These are phyloP conservation scores for Dreissena polymorpha DNA, from an alignment of 1,140 invertebrate genomes.

Conservation along the genomic window DNA sequence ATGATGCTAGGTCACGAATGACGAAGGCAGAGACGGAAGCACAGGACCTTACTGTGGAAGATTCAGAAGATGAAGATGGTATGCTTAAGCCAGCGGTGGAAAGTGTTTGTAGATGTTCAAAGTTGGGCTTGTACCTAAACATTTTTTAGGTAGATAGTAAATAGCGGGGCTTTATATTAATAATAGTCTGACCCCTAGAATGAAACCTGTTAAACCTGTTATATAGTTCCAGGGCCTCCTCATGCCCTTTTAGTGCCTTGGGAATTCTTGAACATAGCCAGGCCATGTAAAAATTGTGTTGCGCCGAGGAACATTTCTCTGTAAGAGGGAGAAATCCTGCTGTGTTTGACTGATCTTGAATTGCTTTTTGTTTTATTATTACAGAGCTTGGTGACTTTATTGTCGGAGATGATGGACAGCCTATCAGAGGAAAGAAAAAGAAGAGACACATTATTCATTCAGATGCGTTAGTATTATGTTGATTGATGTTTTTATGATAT, in stretches of 20 bases:
- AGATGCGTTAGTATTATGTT: constrained; percentile 87
- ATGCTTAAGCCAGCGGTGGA: constrained; percentile 6
- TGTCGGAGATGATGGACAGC: constrained; percentile 96
- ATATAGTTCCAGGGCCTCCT: too few relatives aligned
- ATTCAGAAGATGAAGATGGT: constrained; percentile 77
- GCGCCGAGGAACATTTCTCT: neutral
- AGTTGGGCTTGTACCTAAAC: too few relatives aligned
- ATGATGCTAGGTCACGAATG: constrained; percentile 83
- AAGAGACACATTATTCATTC: constrained; percentile 89
- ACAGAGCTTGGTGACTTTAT: constrained; percentile 97
- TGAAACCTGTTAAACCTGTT: too few relatives aligned
- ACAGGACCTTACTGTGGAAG: constrained; percentile 80
- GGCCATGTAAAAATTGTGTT: neutral
- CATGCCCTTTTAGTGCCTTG: too few relatives aligned
- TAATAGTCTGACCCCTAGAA: too few relatives aligned
- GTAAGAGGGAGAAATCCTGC: too few relatives aligned
- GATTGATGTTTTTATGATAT: too few relatives aligned
- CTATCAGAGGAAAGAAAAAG: constrained; percentile 92
- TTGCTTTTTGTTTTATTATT: constrained; percentile 4
- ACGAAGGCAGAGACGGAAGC: constrained; percentile 60
- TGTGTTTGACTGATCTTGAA: too few relatives aligned
- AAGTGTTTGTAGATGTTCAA: too few relatives aligned
- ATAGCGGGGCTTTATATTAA: too few relatives aligned
- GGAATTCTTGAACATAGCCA: too few relatives aligned
- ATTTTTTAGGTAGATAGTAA: too few relatives aligned